Evolutionary conservation across 2,888 invertebrate genomes (phyloP), one percentile per base, ranked within the genome.

Genomic region (Carpatolechia fugitivella): DNA sequence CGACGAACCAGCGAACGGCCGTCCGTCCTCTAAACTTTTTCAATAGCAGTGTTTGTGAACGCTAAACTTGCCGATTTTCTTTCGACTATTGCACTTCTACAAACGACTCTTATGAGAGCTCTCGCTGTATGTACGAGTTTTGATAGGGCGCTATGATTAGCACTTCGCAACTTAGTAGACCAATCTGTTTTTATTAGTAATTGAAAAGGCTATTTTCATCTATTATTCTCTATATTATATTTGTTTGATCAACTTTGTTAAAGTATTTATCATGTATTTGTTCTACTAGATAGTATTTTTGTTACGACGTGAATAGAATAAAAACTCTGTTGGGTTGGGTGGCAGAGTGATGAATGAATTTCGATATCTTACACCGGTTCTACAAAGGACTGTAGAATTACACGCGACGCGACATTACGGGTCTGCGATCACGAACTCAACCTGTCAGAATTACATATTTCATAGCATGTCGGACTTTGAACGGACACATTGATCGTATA

Each of bases 41-140:
- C 80, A 77, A 80, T 80, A 72, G 72, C 69, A 66, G 62, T 78
- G 76, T 81, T 82, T 79, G 72, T 76, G 38, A 69, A 72, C 44
- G 69, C 71, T 63, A 44, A 54, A 61, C 58, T 60, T 52, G 50
- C 30, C 50, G 33, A 54, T 51, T 59, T 31, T 52, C 52, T 58
- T 60, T 55, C 60, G 64, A 62, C 57, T 57, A 61, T 67, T 59
- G 58, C 60, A 57, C 65, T 66, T 61, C 64, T 73, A 68, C 59
- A 62, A 67, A 64, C 58, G 56, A 54, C 59, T 63, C 61, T 63
- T 59, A 56, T 64, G 59, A 62, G 41, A 38, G 52, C 33, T 38
- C 50, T 33, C 20, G 6, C 29, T 29, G 20, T 13, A 38, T 24
- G n/a, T 36, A 30, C 49, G 33, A 50, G 36, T n/a, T 50, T 38